Evolutionary conservation across 2,888 invertebrate species (phyloP).

Genomic region (Drosophila neotestacea): DNA sequence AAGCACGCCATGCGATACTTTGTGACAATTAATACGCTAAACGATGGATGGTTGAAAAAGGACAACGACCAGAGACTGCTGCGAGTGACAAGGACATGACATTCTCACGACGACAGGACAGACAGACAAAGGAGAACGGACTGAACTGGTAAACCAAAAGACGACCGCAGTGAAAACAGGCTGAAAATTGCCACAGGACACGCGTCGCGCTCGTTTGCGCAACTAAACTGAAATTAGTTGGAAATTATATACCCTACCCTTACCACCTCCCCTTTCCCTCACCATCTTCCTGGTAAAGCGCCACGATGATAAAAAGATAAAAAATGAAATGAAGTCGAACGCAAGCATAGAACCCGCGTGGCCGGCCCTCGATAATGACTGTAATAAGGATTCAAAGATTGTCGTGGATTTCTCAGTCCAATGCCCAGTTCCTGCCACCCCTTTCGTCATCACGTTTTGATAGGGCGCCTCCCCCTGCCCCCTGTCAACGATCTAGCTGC

Average conservation of each 20-base stretch:
- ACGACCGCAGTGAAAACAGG: conserved; percentile 57
- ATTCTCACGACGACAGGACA: conserved; percentile 41
- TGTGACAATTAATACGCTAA: conserved; percentile 83
- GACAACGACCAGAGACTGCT: conserved; percentile 32
- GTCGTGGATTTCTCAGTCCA: conserved; percentile 48
- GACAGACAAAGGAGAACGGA: conserved; percentile 1
- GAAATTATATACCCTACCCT: conserved; percentile 53
- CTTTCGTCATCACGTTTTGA: conserved; percentile 61
- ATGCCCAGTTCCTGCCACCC: conserved; percentile 40
- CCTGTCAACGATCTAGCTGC: conserved; percentile 1
- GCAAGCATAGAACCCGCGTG: conserved; percentile 63
- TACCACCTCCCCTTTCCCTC: neutral
- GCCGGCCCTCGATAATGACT: conserved; percentile 68
- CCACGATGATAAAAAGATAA: conserved; percentile 54
- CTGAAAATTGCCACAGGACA: conserved; percentile 80
- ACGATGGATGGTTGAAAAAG: conserved; percentile 46
- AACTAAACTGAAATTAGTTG: conserved; percentile 79
- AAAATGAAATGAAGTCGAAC: conserved; percentile 69
- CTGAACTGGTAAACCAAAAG: conserved; percentile 24
- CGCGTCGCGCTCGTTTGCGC: conserved; percentile 78
- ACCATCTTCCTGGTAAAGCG: conserved; percentile 1
- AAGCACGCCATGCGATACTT: conserved; percentile 69
- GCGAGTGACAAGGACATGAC: conserved; percentile 36
- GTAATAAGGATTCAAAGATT: conserved; percentile 82
- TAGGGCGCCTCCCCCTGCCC: conserved; percentile 53